These are phyloP conservation scores for Mimas tiliae DNA, from an alignment of 2,888 invertebrate genomes.

Conservation along the genomic window DNA sequence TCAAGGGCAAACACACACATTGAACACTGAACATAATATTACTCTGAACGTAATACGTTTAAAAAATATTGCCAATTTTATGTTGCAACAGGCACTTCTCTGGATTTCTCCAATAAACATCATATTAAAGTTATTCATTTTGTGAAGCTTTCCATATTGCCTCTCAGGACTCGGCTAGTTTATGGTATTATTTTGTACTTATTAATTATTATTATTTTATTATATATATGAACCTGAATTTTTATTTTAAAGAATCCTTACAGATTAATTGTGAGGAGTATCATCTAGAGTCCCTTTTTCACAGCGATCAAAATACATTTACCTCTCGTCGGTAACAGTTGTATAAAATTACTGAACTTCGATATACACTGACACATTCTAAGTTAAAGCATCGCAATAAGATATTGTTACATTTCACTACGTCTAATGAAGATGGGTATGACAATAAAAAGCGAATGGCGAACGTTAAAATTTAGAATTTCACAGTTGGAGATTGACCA, in stretches of 20 bases:
- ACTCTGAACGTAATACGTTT: slow-evolving; percentile 74
- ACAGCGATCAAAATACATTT: slow-evolving; percentile 69
- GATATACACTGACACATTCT: slow-evolving; percentile 78
- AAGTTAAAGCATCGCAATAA: slow-evolving; percentile 85
- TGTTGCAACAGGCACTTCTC: slow-evolving; percentile 84
- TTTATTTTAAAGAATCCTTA: slow-evolving; percentile 64
- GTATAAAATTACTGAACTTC: slow-evolving; percentile 76
- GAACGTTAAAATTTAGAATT: slow-evolving; percentile 80
- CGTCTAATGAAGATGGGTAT: slow-evolving; percentile 69
- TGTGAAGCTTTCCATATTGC: slow-evolving; percentile 77
- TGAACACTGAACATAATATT: slow-evolving; percentile 72
- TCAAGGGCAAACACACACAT: slow-evolving; percentile 43
- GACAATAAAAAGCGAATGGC: slow-evolving; percentile 71
- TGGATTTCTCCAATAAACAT: slow-evolving; percentile 84
- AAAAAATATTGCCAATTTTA: slow-evolving; percentile 83
- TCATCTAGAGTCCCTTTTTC: slow-evolving; percentile 63
- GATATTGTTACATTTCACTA: slow-evolving; percentile 81
- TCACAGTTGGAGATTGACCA: slow-evolving; percentile 73
- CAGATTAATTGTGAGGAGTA: slow-evolving; percentile 64
- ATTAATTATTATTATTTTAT: slow-evolving; percentile 65
- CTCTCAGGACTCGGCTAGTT: slow-evolving; percentile 72
- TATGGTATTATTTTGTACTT: slow-evolving; percentile 72
- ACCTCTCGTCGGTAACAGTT: slow-evolving; percentile 68
- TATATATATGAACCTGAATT: slow-evolving; percentile 26
- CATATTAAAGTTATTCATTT: slow-evolving; percentile 77